These are phyloP conservation scores for Ormyrus rosae DNA, from an alignment of 2,888 invertebrate genomes.

Conservation along the genomic window DNA sequence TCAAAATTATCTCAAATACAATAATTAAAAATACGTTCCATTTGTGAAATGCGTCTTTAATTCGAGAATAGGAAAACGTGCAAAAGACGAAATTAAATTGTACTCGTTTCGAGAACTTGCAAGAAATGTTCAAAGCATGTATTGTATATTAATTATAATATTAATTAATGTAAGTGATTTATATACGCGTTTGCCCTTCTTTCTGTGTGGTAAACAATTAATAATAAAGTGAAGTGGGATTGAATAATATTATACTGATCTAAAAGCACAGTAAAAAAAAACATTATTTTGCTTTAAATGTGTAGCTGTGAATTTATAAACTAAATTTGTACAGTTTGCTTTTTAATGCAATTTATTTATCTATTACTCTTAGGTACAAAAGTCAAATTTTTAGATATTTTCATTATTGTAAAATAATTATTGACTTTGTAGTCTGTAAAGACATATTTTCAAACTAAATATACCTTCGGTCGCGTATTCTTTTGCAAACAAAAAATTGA, in stretches of 20 bases:
- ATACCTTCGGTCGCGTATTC: too few species aligned
- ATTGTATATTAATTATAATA: constrained; percentile 27
- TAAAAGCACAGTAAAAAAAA: neutral
- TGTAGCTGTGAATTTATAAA: neutral
- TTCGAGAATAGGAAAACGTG: neutral
- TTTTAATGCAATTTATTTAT: neutral
- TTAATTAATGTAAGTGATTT: neutral
- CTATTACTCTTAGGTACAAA: too few species aligned
- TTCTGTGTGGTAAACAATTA: neutral
- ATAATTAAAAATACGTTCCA: constrained; percentile 5
- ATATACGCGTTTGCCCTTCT: neutral
- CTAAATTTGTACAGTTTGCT: neutral
- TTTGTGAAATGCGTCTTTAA: neutral
- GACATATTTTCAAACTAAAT: too few species aligned
- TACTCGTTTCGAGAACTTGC: neutral
- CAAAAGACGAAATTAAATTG: constrained; percentile 1
- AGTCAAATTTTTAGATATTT: too few species aligned
- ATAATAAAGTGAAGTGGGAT: neutral
- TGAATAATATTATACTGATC: neutral
- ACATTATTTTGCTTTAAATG: neutral
- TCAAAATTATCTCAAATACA: neutral
- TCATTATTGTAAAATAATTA: too few species aligned
- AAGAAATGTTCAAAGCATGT: constrained; percentile 12
- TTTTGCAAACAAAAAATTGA: too few species aligned
- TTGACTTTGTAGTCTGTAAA: too few species aligned